Base-by-base conservation (phyloP, 92 coral and sea anemone species). In the Phenganax stokvisi region DNA sequence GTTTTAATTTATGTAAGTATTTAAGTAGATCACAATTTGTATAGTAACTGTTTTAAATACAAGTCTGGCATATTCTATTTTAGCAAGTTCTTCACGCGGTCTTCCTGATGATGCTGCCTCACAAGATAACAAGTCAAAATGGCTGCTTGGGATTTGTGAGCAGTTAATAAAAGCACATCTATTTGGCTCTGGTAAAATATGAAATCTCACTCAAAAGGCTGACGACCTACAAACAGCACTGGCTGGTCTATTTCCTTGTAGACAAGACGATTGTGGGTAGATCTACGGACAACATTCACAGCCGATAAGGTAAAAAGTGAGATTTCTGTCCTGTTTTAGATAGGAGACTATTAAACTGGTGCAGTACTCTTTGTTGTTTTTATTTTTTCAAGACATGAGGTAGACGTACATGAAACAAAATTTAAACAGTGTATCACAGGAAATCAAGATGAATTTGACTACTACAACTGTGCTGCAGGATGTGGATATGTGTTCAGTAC, bases 401-500 rank as follows among this genome's bases (percentile, higher is more conserved):
- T 84, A 54, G 90, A 87, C 57, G 79, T 75, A 31, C 87, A 87
- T 74, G 56, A 69, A 13, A 75, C 57, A 53, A 72, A 70, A 56
- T 55, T 84, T 15, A 63, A 79, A 13, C 77, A 28, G 73, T 16
- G 31, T 58, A 71, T 57, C 10, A 72, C 57, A 29, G 84, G 69
- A 15, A 87, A 87, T 56, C 87, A 81, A 58, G 88, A 87, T 80
- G 57, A 80, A 25, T 84, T 61, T 74, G 85, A 88, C 3, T 87
- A 84, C 31, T 87, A 61, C 75, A 25, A 25, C 51, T 87, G 90
- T 63, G 63, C 69, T 10, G 74, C 57, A 28, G 71, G 80, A 10
- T 85, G 90, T 87, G 90, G 88, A 30, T 17, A 68, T 56, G 78
- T 62, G 28, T 87, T 74, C 53, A 80, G 80, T 30, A 87, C 90